Base-by-base conservation (phyloP, 2,113 vertebrate species). In the Bos indicus region DNA sequence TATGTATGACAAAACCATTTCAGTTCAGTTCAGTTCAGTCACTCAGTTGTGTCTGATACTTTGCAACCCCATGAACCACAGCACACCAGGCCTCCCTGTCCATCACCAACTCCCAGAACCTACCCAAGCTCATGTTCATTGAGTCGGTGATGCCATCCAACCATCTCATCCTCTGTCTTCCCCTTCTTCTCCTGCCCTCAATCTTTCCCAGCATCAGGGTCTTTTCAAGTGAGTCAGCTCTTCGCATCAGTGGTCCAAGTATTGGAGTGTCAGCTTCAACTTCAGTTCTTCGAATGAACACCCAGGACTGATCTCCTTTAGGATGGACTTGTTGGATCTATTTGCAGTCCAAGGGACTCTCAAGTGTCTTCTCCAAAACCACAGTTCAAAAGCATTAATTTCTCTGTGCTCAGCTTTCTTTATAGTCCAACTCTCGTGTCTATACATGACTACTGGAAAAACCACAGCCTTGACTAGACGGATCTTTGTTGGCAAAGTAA, bases 1-100 rank as follows among this genome's bases (percentile, higher is more conserved):
- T 92, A 97, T 94, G 3, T 98, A 17, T 97, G 91, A 96, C 98
- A 84, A 98, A 97, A 67, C n/a, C 64, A 71, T 11, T 36, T 71
- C n/a, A 71, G 64, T 71, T 71, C 64, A 67, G 64, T 67, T 67
- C 33, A 67, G 64, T 36, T 71, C n/a, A 71, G n/a, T 71, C 2
- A 9, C n/a, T 71, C 17, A 36, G n/a, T 71, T 9, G 0, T 36
- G n/a, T 71, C n/a, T 21, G 9, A 71, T 9, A 21, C n/a, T 71
- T 71, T 67, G 64, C 1, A 2, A 71, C 17, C 17, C 17, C n/a
- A 6, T 71, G 64, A 71, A 71, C 17, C 0, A 0, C n/a, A 71
- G n/a, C 64, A 36, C 0, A 4, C 64, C 64, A 71, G n/a, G 64
- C n/a, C 64, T 71, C n/a, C n/a, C 64, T 71, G n/a, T 71, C 64